Evolutionary conservation across 1,140 invertebrate species (phyloP).

Genomic region (Chymomyza costata): DNA sequence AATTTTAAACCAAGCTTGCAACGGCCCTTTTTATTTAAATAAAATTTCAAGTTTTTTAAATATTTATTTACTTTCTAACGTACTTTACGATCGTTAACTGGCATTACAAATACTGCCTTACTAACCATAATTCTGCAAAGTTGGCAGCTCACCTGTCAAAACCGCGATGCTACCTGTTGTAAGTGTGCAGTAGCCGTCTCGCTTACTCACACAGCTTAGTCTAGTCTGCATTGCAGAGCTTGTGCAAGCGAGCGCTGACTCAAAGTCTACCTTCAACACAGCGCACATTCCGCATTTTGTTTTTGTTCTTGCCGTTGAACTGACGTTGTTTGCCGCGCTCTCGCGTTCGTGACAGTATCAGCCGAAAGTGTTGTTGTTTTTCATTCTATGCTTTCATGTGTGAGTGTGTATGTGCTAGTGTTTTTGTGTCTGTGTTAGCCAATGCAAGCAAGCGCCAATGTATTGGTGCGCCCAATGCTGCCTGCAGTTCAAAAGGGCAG

Average conservation of each 20-base stretch:
- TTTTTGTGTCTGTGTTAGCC: constrained; percentile 48
- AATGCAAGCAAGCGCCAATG: constrained; percentile 32
- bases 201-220: constrained; percentile 11
- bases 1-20: too few species aligned
- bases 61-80: too few species aligned
- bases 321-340: constrained; percentile 20
- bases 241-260: constrained; percentile 19
- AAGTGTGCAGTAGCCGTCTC: constrained; percentile 14
- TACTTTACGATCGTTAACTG: too few species aligned
- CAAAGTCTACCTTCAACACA: constrained; percentile 26
- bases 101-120: too few species aligned
- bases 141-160: too few species aligned
- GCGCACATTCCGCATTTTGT: constrained; percentile 33
- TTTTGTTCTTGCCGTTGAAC: constrained; percentile 32
- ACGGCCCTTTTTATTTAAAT: too few species aligned
- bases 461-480: constrained; percentile 40
- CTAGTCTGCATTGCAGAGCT: constrained; percentile 23
- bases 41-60: too few species aligned
- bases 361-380: constrained; percentile 31
- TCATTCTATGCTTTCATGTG: constrained; percentile 35
- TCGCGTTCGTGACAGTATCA: constrained; percentile 3
- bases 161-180: constrained; percentile 47
- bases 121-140: too few species aligned
- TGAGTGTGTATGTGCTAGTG: constrained; percentile 23
- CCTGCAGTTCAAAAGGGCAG: constrained; percentile 50